phyloP scores from a whole-genome alignment of 1,140 invertebrate species.

The Drusus annulatus region DNA sequence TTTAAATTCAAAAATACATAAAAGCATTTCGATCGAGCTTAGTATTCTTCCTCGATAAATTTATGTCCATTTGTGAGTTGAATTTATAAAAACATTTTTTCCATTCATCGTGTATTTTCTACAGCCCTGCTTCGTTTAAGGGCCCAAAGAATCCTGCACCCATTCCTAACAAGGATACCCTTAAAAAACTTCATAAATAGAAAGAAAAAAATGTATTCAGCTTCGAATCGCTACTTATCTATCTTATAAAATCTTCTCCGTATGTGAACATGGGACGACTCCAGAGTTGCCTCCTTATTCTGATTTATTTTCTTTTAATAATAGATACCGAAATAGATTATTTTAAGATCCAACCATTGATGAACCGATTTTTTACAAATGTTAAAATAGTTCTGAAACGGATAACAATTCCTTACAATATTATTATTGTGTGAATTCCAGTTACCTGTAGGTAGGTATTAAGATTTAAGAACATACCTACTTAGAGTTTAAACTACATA shows the following conservation, averaged over 20 bases:
- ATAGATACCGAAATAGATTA: too few species aligned
- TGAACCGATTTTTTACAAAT: too few species aligned
- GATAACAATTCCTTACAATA: too few species aligned
- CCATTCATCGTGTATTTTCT: conserved; percentile 49
- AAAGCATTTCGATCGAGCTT: not conserved
- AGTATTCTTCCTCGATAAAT: conserved; percentile 44
- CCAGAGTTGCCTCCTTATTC: too few species aligned
- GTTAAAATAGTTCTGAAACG: too few species aligned
- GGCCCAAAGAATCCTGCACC: conserved; percentile 22
- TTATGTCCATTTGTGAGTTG: conserved; percentile 43
- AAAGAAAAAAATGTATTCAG: conserved; percentile 52
- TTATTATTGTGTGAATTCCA: too few species aligned
- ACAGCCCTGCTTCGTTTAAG: conserved; percentile 26
- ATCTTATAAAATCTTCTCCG: conserved; percentile 54
- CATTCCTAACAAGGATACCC: conserved; percentile 52
- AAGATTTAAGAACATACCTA: too few species aligned
- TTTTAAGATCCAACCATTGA: too few species aligned
- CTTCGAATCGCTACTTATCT: conserved; percentile 58
- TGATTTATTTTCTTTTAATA: too few species aligned
- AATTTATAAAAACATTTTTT: conserved; percentile 51
- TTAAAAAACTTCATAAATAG: conserved; percentile 47
- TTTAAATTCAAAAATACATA: too few species aligned
- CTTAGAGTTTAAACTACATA: too few species aligned
- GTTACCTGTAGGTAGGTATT: too few species aligned
- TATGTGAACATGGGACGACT: not conserved